These are phyloP conservation scores for Caenorhabditis uteleia DNA, from an alignment of 2,888 invertebrate species.

Conservation along the genomic window DNA sequence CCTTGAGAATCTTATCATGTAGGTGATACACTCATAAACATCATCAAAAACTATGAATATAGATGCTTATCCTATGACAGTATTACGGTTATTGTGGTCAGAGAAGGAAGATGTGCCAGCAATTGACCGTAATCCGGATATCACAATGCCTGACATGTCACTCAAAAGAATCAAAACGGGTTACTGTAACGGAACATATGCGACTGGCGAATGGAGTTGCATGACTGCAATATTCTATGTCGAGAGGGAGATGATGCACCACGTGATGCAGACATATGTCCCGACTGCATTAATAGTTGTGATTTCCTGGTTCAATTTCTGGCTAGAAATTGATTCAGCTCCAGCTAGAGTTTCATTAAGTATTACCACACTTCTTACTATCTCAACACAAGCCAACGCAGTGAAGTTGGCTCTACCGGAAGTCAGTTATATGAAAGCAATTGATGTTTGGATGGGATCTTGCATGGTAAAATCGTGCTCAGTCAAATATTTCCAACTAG, in stretches of 20 bases:
- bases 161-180: slow-evolving; percentile 59
- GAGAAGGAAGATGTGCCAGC: slow-evolving; percentile 52
- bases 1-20: slow-evolving; percentile 72
- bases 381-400: slow-evolving; percentile 65
- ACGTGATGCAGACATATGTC: slow-evolving; percentile 75
- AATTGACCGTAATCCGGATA: slow-evolving; percentile 65
- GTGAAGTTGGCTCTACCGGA: slow-evolving; percentile 68
- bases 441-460: slow-evolving; percentile 71
- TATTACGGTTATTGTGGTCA: slow-evolving; percentile 65
- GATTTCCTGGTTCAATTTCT: slow-evolving; percentile 73
- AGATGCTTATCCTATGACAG: slow-evolving; percentile 68
- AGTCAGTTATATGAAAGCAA: slow-evolving; percentile 68
- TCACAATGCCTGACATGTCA: slow-evolving; percentile 68
- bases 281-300: slow-evolving; percentile 75
- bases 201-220: slow-evolving; percentile 73
- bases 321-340: slow-evolving; percentile 68
- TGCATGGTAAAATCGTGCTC: slow-evolving; percentile 61
- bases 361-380: slow-evolving; percentile 67
- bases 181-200: slow-evolving; percentile 67
- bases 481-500: neutral
- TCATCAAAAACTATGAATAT: neutral
- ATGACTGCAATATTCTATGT: slow-evolving; percentile 74
- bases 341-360: slow-evolving; percentile 67
- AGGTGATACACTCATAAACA: slow-evolving; percentile 1
- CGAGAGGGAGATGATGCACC: slow-evolving; percentile 74